phyloP scores from a whole-genome alignment of 2,797 vertebrate genomes.

The Myotis pilosus region DNA sequence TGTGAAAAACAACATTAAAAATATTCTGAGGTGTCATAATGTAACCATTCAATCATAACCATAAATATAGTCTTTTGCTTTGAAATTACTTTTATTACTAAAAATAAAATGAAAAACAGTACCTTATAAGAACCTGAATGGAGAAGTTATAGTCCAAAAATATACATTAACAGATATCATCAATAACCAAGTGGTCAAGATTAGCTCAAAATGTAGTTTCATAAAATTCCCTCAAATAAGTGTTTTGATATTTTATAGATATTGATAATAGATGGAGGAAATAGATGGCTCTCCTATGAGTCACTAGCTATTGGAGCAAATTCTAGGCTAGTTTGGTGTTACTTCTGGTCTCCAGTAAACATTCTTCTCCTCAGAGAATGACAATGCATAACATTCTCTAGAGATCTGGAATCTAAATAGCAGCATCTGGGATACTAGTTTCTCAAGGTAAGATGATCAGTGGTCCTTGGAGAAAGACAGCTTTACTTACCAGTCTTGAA shows the following conservation, averaged over 20 bases:
- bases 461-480: constrained; percentile 44
- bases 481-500: constrained; percentile 54
- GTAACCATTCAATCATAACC: neutral
- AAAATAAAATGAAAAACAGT: neutral
- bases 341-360: neutral
- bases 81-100: constrained; percentile 14
- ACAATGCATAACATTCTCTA: neutral
- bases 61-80: neutral
- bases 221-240: neutral
- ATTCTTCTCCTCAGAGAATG: constrained; percentile 33
- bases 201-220: neutral
- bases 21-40: neutral
- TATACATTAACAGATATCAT: neutral
- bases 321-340: neutral
- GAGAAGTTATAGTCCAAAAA: constrained; percentile 22
- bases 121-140: neutral
- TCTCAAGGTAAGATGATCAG: constrained; percentile 58
- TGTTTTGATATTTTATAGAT: constrained; percentile 25
- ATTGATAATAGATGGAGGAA: neutral
- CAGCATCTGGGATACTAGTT: constrained; percentile 19
- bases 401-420: constrained; percentile 48
- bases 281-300: neutral
- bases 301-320: neutral
- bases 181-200: neutral
- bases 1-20: neutral